Evolutionary conservation across 2,113 vertebrate species (phyloP).

Genomic region (Festucalex cinctus): DNA sequence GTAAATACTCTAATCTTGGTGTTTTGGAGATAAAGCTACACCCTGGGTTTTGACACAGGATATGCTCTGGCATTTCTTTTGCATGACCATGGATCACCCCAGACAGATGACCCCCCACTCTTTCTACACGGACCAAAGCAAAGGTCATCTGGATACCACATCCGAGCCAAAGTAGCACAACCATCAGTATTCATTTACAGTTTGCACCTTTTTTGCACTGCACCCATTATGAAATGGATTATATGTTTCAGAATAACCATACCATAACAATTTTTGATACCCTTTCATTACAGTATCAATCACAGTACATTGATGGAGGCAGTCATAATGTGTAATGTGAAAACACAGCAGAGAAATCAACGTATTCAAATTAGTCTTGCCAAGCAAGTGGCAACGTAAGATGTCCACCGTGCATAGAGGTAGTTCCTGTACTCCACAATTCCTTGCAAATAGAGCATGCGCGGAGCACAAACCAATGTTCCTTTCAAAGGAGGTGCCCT

Average conservation of each 20-base stretch:
- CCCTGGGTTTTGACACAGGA: constrained; percentile 29
- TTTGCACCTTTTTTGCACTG: constrained; percentile 4
- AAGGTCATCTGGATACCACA: constrained; percentile 58
- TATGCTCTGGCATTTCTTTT: constrained; percentile 36
- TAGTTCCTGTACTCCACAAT: too few species aligned
- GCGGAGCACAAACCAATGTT: too few species aligned
- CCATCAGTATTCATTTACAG: constrained; percentile 18
- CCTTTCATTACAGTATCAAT: neutral
- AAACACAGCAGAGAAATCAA: neutral
- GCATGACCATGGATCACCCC: constrained; percentile 45
- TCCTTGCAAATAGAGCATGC: too few species aligned
- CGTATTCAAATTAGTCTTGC: too few species aligned
- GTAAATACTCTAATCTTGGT: constrained; percentile 52
- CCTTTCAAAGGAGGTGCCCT: neutral
- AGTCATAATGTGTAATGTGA: neutral
- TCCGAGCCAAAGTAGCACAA: constrained; percentile 21
- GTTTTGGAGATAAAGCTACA: constrained; percentile 34
- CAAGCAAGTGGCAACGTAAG: too few species aligned
- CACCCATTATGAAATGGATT: neutral
- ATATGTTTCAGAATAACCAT: neutral
- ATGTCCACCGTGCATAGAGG: too few species aligned
- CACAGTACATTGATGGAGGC: neutral
- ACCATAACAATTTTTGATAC: neutral
- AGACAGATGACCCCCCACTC: constrained; percentile 42
- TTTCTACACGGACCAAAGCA: constrained; percentile 38